A percentile compares a stretch with the other conserved stretches of the same genome.
Evolutionary conservation across 2,113 vertebrate genomes (phyloP).

Genomic region (Mobula hypostoma): DNA sequence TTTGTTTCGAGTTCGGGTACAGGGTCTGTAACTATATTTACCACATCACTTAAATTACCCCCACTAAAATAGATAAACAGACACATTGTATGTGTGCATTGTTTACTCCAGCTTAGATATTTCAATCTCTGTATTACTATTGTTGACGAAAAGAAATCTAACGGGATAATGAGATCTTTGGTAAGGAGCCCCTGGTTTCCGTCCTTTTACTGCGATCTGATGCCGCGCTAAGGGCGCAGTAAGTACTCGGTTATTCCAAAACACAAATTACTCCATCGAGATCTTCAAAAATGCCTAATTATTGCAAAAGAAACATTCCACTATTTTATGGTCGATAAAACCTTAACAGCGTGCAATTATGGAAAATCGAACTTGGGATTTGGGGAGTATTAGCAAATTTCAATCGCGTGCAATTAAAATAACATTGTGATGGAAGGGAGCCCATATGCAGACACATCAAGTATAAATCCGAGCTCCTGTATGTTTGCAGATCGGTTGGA

Average conservation of each 20-base stretch:
- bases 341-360: slow-evolving; percentile 33
- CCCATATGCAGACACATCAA: neutral
- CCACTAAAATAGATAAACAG: neutral
- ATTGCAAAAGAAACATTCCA: slow-evolving; percentile 34
- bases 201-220: slow-evolving; percentile 29
- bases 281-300: slow-evolving; percentile 36
- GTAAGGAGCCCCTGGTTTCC: slow-evolving; percentile 25
- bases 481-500: slow-evolving; percentile 5
- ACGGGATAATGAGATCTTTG: slow-evolving; percentile 34
- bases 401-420: slow-evolving; percentile 33
- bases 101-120: neutral
- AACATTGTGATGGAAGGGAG: slow-evolving; percentile 29
- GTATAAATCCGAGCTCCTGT: neutral
- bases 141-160: slow-evolving; percentile 32
- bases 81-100: neutral
- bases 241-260: slow-evolving; percentile 34
- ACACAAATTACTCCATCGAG: slow-evolving; percentile 36
- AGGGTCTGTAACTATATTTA: neutral
- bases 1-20: neutral
- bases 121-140: slow-evolving; percentile 1
- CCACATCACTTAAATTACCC: neutral
- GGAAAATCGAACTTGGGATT: slow-evolving; percentile 38
- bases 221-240: slow-evolving; percentile 19
- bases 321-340: slow-evolving; percentile 37
- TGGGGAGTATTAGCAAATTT: slow-evolving; percentile 35